phyloP scores from a whole-genome alignment of 2,888 invertebrate species.

The Drosophila macrospina region DNA sequence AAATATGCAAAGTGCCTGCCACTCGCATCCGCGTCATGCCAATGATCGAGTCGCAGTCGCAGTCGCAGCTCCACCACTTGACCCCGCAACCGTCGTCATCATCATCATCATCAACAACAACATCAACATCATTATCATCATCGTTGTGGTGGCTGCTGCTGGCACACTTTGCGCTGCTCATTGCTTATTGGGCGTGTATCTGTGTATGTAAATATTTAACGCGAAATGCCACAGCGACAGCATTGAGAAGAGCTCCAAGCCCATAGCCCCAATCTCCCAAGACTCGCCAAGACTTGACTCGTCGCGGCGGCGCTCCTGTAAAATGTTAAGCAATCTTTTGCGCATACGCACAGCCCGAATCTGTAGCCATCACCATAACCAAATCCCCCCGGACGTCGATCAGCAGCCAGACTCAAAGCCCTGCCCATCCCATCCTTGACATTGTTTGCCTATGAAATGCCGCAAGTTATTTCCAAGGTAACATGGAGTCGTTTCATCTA shows the following conservation, averaged over 20 bases:
- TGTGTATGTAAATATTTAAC: slow-evolving; percentile 73
- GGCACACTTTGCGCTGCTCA: slow-evolving; percentile 73
- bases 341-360: slow-evolving; percentile 35
- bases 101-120: slow-evolving; percentile 4
- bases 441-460: slow-evolving; percentile 47
- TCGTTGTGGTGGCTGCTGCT: slow-evolving; percentile 42
- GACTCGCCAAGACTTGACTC: slow-evolving; percentile 2
- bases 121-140: slow-evolving; percentile 3
- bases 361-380: neutral
- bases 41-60: slow-evolving; percentile 47
- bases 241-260: slow-evolving; percentile 38
- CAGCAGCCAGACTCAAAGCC: neutral
- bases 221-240: slow-evolving; percentile 68
- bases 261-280: slow-evolving; percentile 1
- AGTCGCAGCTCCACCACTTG: slow-evolving; percentile 58
- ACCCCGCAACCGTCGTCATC: slow-evolving; percentile 59
- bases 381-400: neutral
- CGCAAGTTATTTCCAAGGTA: slow-evolving; percentile 27
- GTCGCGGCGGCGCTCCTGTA: slow-evolving; percentile 60
- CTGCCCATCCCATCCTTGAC: slow-evolving; percentile 18
- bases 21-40: slow-evolving; percentile 65
- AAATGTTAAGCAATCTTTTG: slow-evolving; percentile 53
- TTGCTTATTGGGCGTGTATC: slow-evolving; percentile 76
- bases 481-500: neutral
- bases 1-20: slow-evolving; percentile 77